Conservation (phyloP, 2,797 vertebrate genomes). For the Anas capensis region DNA sequence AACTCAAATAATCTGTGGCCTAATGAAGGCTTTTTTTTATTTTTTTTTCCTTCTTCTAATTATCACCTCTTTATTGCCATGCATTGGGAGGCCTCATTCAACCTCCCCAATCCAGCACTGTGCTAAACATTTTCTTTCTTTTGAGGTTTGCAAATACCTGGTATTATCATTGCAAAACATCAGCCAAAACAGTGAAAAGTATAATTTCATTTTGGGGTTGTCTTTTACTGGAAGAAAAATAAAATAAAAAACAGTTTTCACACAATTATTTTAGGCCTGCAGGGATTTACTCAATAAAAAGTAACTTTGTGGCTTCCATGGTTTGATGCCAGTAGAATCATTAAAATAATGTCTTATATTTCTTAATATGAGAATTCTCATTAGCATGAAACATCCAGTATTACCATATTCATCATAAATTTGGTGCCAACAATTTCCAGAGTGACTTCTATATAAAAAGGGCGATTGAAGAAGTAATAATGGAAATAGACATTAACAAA, state of each 20-base stretch:
- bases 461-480: slow-evolving; percentile 61
- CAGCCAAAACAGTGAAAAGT: slow-evolving; percentile 3
- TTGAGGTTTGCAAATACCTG: slow-evolving; percentile 4
- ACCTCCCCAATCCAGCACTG: not conserved
- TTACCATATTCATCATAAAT: slow-evolving; percentile 69
- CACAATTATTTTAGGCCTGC: slow-evolving; percentile 65
- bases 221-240: slow-evolving; percentile 30
- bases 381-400: slow-evolving; percentile 66
- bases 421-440: slow-evolving; percentile 67
- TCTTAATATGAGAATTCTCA: slow-evolving; percentile 71
- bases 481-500: slow-evolving; percentile 53
- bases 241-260: slow-evolving; percentile 1
- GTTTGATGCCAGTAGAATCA: slow-evolving; percentile 72
- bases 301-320: slow-evolving; percentile 63
- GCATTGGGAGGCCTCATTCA: not conserved
- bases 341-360: slow-evolving; percentile 73
- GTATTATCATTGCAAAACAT: not conserved
- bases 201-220: slow-evolving; percentile 14
- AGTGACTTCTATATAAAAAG: slow-evolving; percentile 53
- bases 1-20: slow-evolving; percentile 15
- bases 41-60: slow-evolving; percentile 16
- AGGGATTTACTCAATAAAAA: slow-evolving; percentile 70
- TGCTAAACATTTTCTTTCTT: not conserved
- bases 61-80: slow-evolving; percentile 38
- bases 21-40: slow-evolving; percentile 23